Conservation (phyloP, 2,888 invertebrate genomes). For the Coecobrya sp. region DNA sequence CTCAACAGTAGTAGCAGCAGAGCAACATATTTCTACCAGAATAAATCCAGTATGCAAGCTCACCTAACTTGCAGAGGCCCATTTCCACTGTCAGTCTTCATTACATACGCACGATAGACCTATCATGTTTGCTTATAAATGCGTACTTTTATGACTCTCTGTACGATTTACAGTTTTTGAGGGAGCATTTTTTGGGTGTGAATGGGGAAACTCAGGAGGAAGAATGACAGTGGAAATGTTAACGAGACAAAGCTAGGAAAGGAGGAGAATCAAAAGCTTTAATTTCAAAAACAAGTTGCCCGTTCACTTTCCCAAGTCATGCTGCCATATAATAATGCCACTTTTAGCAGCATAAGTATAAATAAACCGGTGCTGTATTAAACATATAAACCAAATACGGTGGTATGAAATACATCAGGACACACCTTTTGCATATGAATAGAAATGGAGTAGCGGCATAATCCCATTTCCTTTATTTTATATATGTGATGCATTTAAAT, state of each 20-base stretch:
- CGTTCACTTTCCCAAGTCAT: slow-evolving; percentile 23
- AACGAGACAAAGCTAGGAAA: slow-evolving; percentile 65
- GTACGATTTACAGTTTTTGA: slow-evolving; percentile 48
- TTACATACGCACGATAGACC: slow-evolving; percentile 68
- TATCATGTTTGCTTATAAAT: slow-evolving; percentile 67
- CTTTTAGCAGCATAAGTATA: background rate
- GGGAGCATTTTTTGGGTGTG: slow-evolving; percentile 31
- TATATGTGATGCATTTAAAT: slow-evolving; percentile 81
- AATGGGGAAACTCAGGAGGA: slow-evolving; percentile 18
- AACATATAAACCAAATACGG: background rate
- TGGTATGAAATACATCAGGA: background rate
- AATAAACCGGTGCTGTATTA: too few relatives aligned
- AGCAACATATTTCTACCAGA: slow-evolving; percentile 32
- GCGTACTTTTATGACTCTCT: slow-evolving; percentile 32
- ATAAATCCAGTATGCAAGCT: slow-evolving; percentile 42
- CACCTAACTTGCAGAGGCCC: slow-evolving; percentile 69
- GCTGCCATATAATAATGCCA: background rate
- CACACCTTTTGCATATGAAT: slow-evolving; percentile 58
- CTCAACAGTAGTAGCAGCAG: background rate
- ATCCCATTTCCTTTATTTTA: slow-evolving; percentile 78
- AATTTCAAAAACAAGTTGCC: slow-evolving; percentile 68
- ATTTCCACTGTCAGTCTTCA: slow-evolving; percentile 81
- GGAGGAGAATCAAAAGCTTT: slow-evolving; percentile 65
- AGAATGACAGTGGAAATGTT: slow-evolving; percentile 64
- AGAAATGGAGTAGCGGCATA: slow-evolving; percentile 42